A percentile compares a stretch with the other conserved stretches of the same genome.
phyloP scores from a whole-genome alignment of 2,113 vertebrate genomes.

The Menidia beryllina region DNA sequence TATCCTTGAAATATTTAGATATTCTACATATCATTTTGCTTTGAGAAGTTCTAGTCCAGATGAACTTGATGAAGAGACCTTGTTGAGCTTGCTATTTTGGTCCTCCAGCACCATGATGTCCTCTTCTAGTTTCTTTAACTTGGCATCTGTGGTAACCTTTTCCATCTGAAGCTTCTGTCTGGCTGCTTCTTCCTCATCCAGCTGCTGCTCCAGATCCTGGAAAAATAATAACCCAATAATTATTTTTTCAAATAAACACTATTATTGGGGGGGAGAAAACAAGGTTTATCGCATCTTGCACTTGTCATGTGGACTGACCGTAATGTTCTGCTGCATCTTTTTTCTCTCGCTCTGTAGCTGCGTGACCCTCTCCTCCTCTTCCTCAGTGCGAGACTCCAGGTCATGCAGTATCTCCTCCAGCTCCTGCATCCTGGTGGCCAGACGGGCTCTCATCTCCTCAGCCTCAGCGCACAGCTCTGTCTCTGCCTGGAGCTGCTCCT shows the following conservation, averaged over 20 bases:
- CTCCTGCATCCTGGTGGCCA: constrained; percentile 93
- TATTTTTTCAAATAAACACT: too few relatives aligned
- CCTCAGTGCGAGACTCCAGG: constrained; percentile 94
- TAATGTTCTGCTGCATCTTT: constrained; percentile 98
- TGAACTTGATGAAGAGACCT: constrained; percentile 80
- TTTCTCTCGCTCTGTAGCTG: constrained; percentile 90
- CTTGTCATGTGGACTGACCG: constrained; percentile 72
- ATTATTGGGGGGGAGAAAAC: too few relatives aligned
- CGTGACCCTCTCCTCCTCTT: constrained; percentile 92
- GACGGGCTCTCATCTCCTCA: constrained; percentile 93
- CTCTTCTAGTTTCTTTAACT: constrained; percentile 94
- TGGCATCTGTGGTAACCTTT: constrained; percentile 93
- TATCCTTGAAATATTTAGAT: too few relatives aligned
- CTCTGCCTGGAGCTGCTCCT: constrained; percentile 98
- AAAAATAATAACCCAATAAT: too few relatives aligned
- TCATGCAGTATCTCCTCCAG: constrained; percentile 96
- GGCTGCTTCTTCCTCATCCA: constrained; percentile 94
- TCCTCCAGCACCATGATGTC: constrained; percentile 93
- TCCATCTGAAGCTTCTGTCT: constrained; percentile 97
- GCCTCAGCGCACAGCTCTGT: constrained; percentile 95
- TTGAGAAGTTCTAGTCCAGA: not conserved
- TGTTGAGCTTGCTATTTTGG: constrained; percentile 91
- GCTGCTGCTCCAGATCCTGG: constrained; percentile 95
- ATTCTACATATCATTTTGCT: not conserved
- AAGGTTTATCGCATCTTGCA: not conserved